phyloP scores from a whole-genome alignment of 2,797 vertebrate species.

The Tachyglossus aculeatus region DNA sequence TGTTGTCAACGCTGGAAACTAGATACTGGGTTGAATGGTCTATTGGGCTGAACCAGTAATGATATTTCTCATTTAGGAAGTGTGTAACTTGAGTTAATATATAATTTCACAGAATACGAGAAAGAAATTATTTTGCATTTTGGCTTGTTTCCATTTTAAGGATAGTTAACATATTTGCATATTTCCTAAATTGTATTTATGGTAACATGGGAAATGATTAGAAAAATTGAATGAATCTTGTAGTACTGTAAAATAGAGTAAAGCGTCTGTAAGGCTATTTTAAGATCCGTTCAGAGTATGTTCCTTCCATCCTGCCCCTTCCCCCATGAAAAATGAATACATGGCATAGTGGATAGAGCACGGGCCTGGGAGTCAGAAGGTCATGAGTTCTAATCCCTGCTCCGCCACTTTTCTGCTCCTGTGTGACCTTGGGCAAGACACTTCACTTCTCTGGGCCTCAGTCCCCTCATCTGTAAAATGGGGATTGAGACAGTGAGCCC shows the following conservation, averaged over 20 bases:
- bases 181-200: constrained; percentile 27
- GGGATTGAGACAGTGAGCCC: no score
- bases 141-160: constrained; percentile 60
- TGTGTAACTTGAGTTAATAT: constrained; percentile 59
- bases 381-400: no score
- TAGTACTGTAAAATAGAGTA: background rate
- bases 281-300: background rate
- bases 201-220: background rate
- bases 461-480: no score
- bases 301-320: constrained; percentile 1
- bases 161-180: constrained; percentile 23
- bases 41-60: no score
- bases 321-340: background rate
- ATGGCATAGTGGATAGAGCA: no score
- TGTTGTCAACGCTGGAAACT: no score
- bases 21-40: no score
- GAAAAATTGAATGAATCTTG: background rate
- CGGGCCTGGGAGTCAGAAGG: no score
- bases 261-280: background rate
- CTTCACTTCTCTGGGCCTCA: no score
- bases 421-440: no score
- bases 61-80: no score
- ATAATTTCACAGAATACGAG: constrained; percentile 60
- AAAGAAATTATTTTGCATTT: constrained; percentile 40
- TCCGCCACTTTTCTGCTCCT: no score